phyloP scores from a whole-genome alignment of 2,797 vertebrate genomes.

The Cirrhinus mrigala region DNA sequence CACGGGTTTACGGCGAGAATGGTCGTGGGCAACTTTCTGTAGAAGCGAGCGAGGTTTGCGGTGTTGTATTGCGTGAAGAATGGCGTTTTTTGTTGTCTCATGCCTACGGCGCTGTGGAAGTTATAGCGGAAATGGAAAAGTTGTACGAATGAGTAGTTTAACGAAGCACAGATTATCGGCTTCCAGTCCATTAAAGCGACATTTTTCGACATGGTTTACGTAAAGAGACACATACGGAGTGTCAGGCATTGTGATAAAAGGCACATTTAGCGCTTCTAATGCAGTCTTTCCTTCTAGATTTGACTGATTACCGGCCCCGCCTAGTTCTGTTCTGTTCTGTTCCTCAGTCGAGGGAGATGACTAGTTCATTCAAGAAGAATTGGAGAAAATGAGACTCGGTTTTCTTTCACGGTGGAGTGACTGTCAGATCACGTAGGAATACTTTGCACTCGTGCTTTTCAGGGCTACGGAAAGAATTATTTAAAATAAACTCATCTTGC shows the following conservation, averaged over 20 bases:
- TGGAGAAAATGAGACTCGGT: neutral
- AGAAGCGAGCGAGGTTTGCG: neutral
- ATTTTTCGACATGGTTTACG: neutral
- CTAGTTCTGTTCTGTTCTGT: conserved; percentile 64
- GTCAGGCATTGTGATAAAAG: neutral
- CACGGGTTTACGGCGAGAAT: neutral
- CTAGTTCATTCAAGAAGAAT: conserved; percentile 37
- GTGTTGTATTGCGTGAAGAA: conserved; percentile 24
- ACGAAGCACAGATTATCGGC: conserved; percentile 35
- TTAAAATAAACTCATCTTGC: neutral
- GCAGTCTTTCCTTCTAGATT: conserved; percentile 56
- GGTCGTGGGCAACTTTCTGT: neutral
- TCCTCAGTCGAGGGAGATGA: conserved; percentile 43
- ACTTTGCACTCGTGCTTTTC: conserved; percentile 17
- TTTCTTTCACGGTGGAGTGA: neutral
- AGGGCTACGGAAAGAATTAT: neutral
- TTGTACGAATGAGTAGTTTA: conserved; percentile 61
- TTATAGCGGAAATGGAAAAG: conserved; percentile 73
- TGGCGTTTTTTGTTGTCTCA: conserved; percentile 47
- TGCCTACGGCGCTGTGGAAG: conserved; percentile 60
- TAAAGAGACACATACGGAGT: neutral
- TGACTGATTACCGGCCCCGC: conserved; percentile 67
- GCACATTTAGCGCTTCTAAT: conserved; percentile 24
- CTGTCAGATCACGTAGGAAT: conserved; percentile 15
- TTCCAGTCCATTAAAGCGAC: neutral